These are phyloP conservation scores for Propithecus perrieri DNA, from an alignment of 2,797 vertebrate species.

Conservation along the genomic window DNA sequence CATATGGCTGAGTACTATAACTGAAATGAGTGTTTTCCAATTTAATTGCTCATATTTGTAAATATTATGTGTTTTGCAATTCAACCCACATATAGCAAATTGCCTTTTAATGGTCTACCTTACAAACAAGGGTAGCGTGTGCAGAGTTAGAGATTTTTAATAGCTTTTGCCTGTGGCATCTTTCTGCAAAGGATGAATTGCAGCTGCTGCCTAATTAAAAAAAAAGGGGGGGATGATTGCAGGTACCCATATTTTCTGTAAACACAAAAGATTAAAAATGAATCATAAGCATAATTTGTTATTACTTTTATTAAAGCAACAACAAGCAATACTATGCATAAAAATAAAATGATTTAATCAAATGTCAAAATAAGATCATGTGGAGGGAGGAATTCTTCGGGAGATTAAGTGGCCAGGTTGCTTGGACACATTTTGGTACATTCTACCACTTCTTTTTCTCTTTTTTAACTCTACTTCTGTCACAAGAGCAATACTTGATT, in stretches of 20 bases:
- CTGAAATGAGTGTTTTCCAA: neutral
- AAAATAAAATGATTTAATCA: conserved; percentile 21
- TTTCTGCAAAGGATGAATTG: conserved; percentile 19
- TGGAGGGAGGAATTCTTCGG: neutral
- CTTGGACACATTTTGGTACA: neutral
- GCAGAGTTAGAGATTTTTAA: conserved; percentile 17
- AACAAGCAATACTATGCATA: neutral
- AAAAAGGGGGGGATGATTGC: neutral
- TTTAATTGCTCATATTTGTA: conserved; percentile 51
- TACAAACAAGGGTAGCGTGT: neutral
- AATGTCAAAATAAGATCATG: conserved; percentile 24
- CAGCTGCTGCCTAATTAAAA: neutral
- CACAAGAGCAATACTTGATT: neutral
- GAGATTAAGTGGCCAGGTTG: neutral
- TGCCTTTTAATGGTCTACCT: conserved; percentile 40
- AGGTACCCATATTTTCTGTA: neutral
- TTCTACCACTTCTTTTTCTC: neutral
- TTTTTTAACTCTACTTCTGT: neutral
- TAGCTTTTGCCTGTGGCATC: conserved; percentile 48
- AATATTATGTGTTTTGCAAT: conserved; percentile 39
- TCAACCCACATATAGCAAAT: conserved; percentile 26
- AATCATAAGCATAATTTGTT: neutral
- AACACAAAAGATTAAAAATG: neutral
- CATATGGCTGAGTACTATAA: neutral
- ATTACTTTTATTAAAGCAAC: neutral